Base-by-base conservation (phyloP, 2,113 vertebrate species). In the Bujurquina vittata region DNA sequence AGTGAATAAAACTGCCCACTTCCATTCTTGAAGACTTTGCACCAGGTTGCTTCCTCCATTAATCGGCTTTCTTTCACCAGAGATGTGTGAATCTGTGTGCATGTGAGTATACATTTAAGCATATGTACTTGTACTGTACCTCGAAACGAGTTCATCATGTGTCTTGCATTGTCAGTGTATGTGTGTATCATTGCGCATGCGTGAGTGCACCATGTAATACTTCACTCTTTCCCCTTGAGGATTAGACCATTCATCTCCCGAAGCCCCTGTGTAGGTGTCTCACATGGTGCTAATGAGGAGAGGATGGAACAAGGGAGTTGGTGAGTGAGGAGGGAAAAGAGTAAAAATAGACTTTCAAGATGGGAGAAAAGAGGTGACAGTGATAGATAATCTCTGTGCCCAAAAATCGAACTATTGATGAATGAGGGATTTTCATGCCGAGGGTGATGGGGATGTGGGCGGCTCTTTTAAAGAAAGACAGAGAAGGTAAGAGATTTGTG, bases 211-310 rank as follows among this genome's bases (percentile, higher is more conserved):
- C 75, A 84, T 87, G 83, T 89, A 85, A 90, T 91, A 88, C 88
- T 87, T 91, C 90, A 86, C 72, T 88, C 69, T 58, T 75, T 86
- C 60, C 84, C 88, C 84, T 85, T 75, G 84, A 87, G 89, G 91
- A 93, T 89, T 81, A 84, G 80, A 86, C 89, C 88, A 90, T 94
- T 94, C 86, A 89, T 93, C 86, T 92, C 86, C 87, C 57, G 29
- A 77, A 91, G 89, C 88, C 84, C 76, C 79, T 62, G 91, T 83
- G 92, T 92, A 91, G 93, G 92, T 93, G 93, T 93, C 88, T 91
- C 86, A 77, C 86, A 85, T n/a, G 10, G 81, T 73, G 61, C 87
- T 94, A 94, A 93, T 94, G 86, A 94, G 91, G 80, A 90, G 86
- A 86, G 83, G 87, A 76, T n/a, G 76, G 85, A 93, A 89, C 59